A percentile compares a stretch with the other conserved stretches of the same genome.
These are phyloP conservation scores for Myiothlypis chrysogaster DNA, from an alignment of 2,797 vertebrate species.

Conservation along the genomic window DNA sequence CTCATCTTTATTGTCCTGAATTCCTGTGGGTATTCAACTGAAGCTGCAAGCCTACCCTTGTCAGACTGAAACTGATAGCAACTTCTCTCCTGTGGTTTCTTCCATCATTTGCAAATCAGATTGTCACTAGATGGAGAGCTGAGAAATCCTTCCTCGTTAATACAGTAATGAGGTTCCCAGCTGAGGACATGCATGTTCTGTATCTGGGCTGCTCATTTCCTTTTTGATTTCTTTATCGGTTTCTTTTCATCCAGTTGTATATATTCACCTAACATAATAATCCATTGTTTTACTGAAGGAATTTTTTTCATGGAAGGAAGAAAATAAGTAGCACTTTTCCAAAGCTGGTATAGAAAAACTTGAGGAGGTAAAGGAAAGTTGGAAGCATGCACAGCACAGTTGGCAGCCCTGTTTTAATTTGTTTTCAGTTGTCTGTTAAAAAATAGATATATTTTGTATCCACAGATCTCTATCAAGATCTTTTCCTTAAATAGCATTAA, in stretches of 20 bases:
- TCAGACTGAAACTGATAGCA: neutral
- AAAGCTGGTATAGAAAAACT: neutral
- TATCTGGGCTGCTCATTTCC: neutral
- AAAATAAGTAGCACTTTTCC: neutral
- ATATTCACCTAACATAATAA: neutral
- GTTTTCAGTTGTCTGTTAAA: neutral
- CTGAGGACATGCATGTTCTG: neutral
- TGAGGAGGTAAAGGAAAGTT: neutral
- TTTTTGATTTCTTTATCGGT: neutral
- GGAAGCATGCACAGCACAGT: neutral
- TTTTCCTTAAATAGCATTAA: neutral
- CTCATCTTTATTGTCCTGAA: neutral
- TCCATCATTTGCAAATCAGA: neutral
- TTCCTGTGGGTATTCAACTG: neutral
- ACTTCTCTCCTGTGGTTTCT: neutral
- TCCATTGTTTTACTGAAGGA: neutral
- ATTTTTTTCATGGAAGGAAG: neutral
- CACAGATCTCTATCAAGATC: neutral
- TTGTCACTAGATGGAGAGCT: neutral
- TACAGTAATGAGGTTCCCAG: neutral
- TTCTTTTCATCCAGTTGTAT: neutral
- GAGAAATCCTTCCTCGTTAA: neutral
- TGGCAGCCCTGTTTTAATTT: neutral
- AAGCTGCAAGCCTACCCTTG: neutral
- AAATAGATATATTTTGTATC: neutral